phyloP scores from a whole-genome alignment of 2,113 vertebrate species.

The Podarcis raffonei region DNA sequence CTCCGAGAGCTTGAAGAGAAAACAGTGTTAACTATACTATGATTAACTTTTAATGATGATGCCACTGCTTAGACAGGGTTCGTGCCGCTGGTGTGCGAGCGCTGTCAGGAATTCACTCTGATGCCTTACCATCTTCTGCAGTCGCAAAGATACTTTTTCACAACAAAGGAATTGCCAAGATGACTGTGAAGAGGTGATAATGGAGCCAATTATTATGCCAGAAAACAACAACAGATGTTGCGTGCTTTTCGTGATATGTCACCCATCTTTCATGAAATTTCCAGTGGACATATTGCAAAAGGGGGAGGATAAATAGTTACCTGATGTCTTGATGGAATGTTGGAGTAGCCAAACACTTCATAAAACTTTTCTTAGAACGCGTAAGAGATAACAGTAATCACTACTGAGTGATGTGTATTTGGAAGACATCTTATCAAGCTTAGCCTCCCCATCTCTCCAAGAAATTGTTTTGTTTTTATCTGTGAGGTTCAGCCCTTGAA shows the following conservation, averaged over 20 bases:
- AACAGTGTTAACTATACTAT: neutral
- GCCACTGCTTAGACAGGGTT: neutral
- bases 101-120: neutral
- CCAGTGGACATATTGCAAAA: neutral
- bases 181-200: constrained; percentile 3
- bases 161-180: neutral
- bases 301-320: neutral
- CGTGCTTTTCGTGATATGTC: neutral
- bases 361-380: neutral
- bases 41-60: neutral
- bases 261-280: neutral
- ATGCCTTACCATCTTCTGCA: neutral
- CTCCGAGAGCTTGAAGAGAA: neutral
- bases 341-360: neutral
- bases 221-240: neutral
- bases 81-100: neutral
- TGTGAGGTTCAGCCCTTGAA: neutral
- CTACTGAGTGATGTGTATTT: neutral
- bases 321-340: neutral
- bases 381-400: neutral
- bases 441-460: neutral
- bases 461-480: neutral
- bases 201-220: neutral
- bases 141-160: neutral
- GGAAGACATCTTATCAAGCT: neutral